Percentiles rank a stretch among this genome's conserved stretches.
Conservation (phyloP, 1,140 invertebrate genomes). For the Vanessa atalanta region DNA sequence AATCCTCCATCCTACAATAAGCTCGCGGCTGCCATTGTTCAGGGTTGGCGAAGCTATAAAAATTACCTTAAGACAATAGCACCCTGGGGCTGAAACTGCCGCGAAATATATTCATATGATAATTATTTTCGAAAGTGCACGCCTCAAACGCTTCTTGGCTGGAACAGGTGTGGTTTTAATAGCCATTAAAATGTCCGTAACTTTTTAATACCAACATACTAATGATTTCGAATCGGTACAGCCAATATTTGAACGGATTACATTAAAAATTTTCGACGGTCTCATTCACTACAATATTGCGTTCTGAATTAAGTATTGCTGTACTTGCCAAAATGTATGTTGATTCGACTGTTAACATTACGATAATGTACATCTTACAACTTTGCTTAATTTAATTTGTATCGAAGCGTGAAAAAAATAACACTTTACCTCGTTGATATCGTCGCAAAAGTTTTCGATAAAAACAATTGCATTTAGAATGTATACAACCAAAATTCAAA, state of each 20-base stretch:
- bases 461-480: background rate
- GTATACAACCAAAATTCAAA: background rate
- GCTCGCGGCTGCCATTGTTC: constrained; percentile 67
- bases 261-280: constrained; percentile 39
- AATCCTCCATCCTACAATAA: constrained; percentile 31
- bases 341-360: constrained; percentile 12
- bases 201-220: constrained; percentile 38
- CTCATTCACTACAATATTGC: constrained; percentile 12
- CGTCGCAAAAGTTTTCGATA: background rate
- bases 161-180: constrained; percentile 69
- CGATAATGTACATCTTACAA: constrained; percentile 26
- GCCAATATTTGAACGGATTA: constrained; percentile 28
- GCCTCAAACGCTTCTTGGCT: constrained; percentile 61
- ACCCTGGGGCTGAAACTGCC: constrained; percentile 64
- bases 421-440: constrained; percentile 1
- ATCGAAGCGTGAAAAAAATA: constrained; percentile 10
- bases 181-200: constrained; percentile 41
- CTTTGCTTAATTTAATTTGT: constrained; percentile 19
- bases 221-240: constrained; percentile 29
- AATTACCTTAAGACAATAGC: constrained; percentile 78
- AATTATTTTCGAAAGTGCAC: constrained; percentile 57
- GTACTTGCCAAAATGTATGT: constrained; percentile 23
- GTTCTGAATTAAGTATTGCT: constrained; percentile 11
- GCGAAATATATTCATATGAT: constrained; percentile 64
- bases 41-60: constrained; percentile 72